Evolutionary conservation across 2,888 invertebrate genomes (phyloP), one percentile per base, ranked within the genome.

Genomic region (Parasteatoda lunata): DNA sequence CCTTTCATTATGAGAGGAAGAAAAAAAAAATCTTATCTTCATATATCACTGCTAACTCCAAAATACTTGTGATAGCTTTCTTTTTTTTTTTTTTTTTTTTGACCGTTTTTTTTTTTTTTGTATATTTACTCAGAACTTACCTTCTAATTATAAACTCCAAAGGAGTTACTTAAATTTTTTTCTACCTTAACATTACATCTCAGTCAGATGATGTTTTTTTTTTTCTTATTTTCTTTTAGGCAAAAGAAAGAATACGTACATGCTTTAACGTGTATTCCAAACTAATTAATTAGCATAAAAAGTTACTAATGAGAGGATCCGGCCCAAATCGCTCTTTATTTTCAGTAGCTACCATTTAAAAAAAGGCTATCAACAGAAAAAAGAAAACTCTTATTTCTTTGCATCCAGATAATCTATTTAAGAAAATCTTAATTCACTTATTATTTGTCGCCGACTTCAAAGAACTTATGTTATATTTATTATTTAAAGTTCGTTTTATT

Each of bases 391-490:
- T 13, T 9, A 5, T 4, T 13, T n/a, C n/a, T n/a, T 13, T 59
- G 59, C 59, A 59, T 59, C 9, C n/a, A 59, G 8, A 7, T n/a
- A 59, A 59, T 13, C 11, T 59, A 59, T n/a, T 59, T 59, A 59
- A 59, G 59, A 59, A 59, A 59, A 13, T 59, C 59, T 59, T 59
- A 59, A 59, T 59, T 59, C 59, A 59, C 13, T 59, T 59, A 59
- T 59, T 13, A 59, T 59, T 59, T 59, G 59, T 59, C n/a, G 59
- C 30, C 30, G 30, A 30, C 30, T 30, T 30, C 7, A 59, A 59
- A n/a, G n/a, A 59, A 59, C 59, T 59, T 4, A 59, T 8, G 9
- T 59, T 59, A 13, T 59, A 13, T 59, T n/a, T 13, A n/a, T 59
- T 59, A 59, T 59, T 59, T 13, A n/a, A 30, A 30, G 30, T 30